Percentiles rank a stretch among this genome's conserved stretches.
Conservation (phyloP, 92 coral and sea anemone species). For the Phymanthus crucifer region DNA sequence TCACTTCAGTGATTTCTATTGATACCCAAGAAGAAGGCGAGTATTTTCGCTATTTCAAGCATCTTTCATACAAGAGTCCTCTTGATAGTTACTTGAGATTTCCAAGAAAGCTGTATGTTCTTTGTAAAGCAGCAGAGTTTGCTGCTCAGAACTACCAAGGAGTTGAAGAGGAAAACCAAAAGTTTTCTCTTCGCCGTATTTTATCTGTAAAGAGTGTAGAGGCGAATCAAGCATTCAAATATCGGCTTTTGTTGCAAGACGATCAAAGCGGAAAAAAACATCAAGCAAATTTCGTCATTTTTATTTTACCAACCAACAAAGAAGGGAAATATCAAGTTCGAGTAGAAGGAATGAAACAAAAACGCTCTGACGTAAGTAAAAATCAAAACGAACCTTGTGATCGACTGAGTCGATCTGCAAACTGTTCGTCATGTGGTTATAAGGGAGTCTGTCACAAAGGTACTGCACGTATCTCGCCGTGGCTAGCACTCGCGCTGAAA, state of each 20-base stretch:
- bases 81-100: conserved; percentile 29
- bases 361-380: conserved; percentile 4
- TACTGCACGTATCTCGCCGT: conserved; percentile 57
- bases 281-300: conserved; percentile 32
- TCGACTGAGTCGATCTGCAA: conserved; percentile 64
- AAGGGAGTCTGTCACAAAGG: conserved; percentile 74
- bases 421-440: conserved; percentile 62
- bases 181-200: conserved; percentile 55
- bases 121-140: conserved; percentile 77
- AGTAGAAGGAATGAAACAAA: conserved; percentile 26
- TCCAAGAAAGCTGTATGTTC: conserved; percentile 50
- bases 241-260: conserved; percentile 36
- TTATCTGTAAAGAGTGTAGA: conserved; percentile 24
- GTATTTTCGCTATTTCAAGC: conserved; percentile 41
- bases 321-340: conserved; percentile 11
- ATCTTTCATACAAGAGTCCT: conserved; percentile 43
- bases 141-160: conserved; percentile 48
- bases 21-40: conserved; percentile 32
- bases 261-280: conserved; percentile 29
- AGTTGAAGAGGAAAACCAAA: background rate
- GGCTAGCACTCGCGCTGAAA: conserved; percentile 82
- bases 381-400: conserved; percentile 53
- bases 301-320: conserved; percentile 12
- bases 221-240: conserved; percentile 23
- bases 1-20: conserved; percentile 4